Conservation (phyloP, 2,113 vertebrate species). For the Pseudolaguvia tuberculata region DNA sequence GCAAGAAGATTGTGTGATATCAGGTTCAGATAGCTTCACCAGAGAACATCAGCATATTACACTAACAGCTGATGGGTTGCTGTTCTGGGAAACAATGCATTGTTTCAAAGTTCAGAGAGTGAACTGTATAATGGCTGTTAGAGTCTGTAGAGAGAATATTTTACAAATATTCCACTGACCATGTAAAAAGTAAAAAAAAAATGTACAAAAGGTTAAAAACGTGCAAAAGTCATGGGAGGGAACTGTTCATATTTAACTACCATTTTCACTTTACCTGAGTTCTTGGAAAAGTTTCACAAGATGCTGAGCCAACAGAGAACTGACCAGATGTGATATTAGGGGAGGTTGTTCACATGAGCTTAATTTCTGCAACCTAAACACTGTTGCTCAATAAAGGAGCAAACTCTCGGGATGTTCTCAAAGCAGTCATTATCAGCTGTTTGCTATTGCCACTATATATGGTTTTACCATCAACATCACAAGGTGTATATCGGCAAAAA, state of each 20-base stretch:
- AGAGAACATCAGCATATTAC: too few species aligned
- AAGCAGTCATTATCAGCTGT: not conserved
- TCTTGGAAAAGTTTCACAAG: not conserved
- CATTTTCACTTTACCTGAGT: not conserved
- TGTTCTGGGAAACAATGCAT: not conserved
- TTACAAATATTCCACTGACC: not conserved
- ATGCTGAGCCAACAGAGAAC: not conserved
- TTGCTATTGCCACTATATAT: not conserved
- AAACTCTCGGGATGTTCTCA: not conserved
- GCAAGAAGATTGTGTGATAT: too few species aligned
- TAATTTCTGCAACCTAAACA: not conserved
- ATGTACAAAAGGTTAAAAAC: too few species aligned
- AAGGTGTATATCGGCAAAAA: too few species aligned
- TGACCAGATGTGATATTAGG: not conserved
- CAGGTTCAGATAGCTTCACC: too few species aligned
- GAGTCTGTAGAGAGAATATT: not conserved
- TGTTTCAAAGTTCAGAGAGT: not conserved
- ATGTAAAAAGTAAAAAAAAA: too few species aligned
- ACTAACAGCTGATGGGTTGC: too few species aligned
- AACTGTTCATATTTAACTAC: not conserved
- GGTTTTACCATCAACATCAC: too few species aligned
- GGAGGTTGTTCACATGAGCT: not conserved
- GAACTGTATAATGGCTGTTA: not conserved
- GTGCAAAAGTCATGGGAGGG: too few species aligned
- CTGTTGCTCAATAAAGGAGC: not conserved